Evolutionary conservation across 2,888 invertebrate genomes (phyloP).

Genomic region (Gymnocheta viridis): DNA sequence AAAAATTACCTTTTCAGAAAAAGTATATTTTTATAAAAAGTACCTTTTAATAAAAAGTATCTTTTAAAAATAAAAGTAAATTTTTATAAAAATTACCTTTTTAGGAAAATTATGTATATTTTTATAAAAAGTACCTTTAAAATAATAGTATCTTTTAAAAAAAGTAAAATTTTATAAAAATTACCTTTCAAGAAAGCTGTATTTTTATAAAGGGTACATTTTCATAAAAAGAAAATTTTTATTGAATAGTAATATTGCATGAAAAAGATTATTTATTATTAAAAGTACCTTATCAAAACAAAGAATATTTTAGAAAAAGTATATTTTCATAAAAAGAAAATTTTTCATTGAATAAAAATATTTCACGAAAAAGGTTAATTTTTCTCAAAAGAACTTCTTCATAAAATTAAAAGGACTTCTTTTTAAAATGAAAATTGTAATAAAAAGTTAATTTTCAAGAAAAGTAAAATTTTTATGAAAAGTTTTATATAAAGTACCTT

Average conservation of each 20-base stretch:
- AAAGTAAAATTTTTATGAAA: neutral
- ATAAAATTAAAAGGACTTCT: neutral
- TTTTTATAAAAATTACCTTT: too few relatives aligned
- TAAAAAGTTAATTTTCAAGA: neutral
- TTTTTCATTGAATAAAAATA: too few relatives aligned
- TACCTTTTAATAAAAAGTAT: neutral
- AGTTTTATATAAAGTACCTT: neutral
- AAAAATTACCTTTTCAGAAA: too few relatives aligned
- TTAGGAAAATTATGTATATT: neutral
- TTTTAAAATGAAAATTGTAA: neutral
- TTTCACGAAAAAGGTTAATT: too few relatives aligned
- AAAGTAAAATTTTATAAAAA: neutral
- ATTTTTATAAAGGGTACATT: neutral
- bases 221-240: neutral
- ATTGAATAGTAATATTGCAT: too few relatives aligned
- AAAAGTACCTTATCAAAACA: neutral
- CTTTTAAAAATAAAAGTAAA: neutral
- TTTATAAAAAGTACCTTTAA: neutral
- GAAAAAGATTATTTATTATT: too few relatives aligned
- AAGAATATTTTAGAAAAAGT: neutral
- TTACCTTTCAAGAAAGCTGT: neutral
- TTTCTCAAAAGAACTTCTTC: neutral
- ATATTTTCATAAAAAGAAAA: neutral
- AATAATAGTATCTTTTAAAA: neutral
- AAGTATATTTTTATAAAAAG: neutral